Percentiles rank a stretch among this genome's conserved stretches.
Evolutionary conservation across 2,797 vertebrate genomes (phyloP).

Genomic region (Zalophus californianus): DNA sequence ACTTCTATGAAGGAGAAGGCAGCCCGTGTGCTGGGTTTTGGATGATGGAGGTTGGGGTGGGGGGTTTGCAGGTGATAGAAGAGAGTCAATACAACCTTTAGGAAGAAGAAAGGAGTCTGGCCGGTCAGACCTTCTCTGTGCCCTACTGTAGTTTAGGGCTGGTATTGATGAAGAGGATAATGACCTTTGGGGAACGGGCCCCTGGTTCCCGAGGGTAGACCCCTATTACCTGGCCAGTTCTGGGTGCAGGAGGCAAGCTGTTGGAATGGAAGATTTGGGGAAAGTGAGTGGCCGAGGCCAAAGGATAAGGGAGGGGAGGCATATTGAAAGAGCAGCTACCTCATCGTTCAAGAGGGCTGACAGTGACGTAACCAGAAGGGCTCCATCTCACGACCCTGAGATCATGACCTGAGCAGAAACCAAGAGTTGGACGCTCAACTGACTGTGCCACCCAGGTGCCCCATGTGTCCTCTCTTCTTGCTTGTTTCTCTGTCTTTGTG

Average conservation of each 20-base stretch:
- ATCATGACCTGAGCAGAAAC: not conserved
- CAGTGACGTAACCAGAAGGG: too few relatives aligned
- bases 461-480: not conserved
- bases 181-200: too few relatives aligned
- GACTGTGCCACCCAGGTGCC: not conserved
- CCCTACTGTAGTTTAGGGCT: fast-evolving
- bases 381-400: not conserved
- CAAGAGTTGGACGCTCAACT: not conserved
- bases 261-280: too few relatives aligned
- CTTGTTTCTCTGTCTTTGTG: not conserved
- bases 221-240: fast-evolving
- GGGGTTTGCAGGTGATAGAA: not conserved
- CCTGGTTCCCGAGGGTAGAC: not conserved
- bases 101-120: not conserved
- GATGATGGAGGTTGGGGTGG: not conserved
- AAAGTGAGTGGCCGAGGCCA: fast-evolving
- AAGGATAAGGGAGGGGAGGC: fast-evolving
- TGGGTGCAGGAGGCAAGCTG: too few relatives aligned
- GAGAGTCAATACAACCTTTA: fast-evolving
- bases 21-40: fast-evolving
- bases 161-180: not conserved
- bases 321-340: fast-evolving
- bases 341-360: not conserved
- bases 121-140: not conserved
- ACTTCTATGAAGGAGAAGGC: not conserved